Base-by-base conservation (phyloP, 2,888 invertebrate species). In the Cantharis rustica region DNA sequence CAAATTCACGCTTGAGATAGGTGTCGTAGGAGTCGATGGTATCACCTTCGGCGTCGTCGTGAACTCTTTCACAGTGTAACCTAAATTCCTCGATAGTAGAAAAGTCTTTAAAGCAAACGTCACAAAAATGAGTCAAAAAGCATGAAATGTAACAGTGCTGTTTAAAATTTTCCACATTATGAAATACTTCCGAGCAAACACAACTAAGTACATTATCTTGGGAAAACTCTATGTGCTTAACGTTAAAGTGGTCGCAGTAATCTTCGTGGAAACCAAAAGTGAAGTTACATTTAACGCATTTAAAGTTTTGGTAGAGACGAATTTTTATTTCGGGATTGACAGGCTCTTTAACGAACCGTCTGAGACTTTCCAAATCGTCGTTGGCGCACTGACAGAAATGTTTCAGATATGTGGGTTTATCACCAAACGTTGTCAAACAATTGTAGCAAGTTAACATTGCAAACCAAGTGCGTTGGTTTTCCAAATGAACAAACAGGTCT, bases 371-470 rank as follows among this genome's bases (percentile, higher is more conserved):
- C 16, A 86, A 75, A 72, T 83, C 79, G 3, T 80, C 79, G 76
- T 81, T 84, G 9, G 84, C 81, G 69, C 87, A 88, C 68, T 80
- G 79, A 1, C 82, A 78, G 26, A 81, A 81, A 74, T 88, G 88
- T 66, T 81, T 84, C 73, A 85, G 86, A 68, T 84, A 86, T 0
- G 86, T 81, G 0, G 87, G 87, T 68, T 87, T 79, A 75, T 87
- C 87, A 1, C 85, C 88, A 79, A 91, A 91, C 0, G 91, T 91
- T 26, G 91, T 87, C 76, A 92, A 91, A 83, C 92, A 92, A 83
- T 91, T 91, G 81, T 91, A 92, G 82, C 92, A 92, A 0, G 92
- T 92, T 81, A 91, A 92, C 81, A 91, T 90, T 0, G 92, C 91
- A 70, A 92, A 91, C 86, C 87, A 88, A 15, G 85, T 84, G 16